Base-by-base conservation (phyloP, 2,888 invertebrate species). In the Orthosia incerta region DNA sequence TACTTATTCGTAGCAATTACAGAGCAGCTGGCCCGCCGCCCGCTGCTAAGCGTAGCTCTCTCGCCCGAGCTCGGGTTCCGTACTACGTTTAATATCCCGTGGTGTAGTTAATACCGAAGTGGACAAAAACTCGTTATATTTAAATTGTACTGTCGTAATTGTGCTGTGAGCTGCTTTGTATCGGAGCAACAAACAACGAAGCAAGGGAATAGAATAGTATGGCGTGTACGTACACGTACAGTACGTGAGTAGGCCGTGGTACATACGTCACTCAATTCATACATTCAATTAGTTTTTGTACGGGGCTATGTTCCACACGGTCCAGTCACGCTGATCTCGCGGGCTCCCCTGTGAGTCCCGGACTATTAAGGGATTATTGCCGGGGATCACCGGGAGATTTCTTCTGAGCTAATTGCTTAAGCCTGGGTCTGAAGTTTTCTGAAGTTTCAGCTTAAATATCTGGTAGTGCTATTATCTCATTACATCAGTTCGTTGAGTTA, bases 11-110 rank as follows among this genome's bases (percentile, higher is more conserved):
- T 9, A 31, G 56, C 61, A 65, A 78, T 82, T 68, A 73, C 64
- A 39, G 48, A 70, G 56, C 67, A 79, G 57, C 65, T 71, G 79
- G 31, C 39, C 62, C 62, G 26, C 31, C 31, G 50, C 23, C 39
- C 16, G 55, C 39, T n/a, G 46, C 60, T 23, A 13, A n/a, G 65
- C 23, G 53, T 61, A 39, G 55, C 55, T 50, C 26, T 39, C 16
- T 57, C 73, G 50, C 50, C 12, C 45, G 55, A 59, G 60, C 20
- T 4, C 48, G 57, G 50, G 62, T 46, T 53, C 61, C 13, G 61
- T 65, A 50, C 68, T 15, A 55, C 68, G 55, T 55, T 72, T 77
- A 72, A 72, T 74, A 67, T 71, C 79, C 74, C 51, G 61, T 67
- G 63, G 56, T 66, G 76, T 63, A 70, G 71, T 76, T 64, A 76